Base-by-base conservation (phyloP, 1,140 invertebrate species). In the Onthophagus taurus region DNA sequence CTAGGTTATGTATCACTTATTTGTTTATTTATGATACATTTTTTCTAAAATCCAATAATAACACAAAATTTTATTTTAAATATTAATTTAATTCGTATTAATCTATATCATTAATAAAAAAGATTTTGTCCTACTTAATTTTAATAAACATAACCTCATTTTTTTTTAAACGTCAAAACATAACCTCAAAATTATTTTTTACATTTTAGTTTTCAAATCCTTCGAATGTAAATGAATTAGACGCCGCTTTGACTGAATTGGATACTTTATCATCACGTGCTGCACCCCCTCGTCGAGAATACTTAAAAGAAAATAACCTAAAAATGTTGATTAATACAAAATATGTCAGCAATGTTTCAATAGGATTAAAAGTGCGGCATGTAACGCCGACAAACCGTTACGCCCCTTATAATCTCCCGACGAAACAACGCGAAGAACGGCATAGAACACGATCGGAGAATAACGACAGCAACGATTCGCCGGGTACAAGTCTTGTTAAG, bases 371-470 rank as follows among this genome's bases (percentile, higher is more conserved):
- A 48, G 70, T 73, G 60, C 70, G 69, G 44, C 55, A 55, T 19
- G 47, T 48, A 8, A 49, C 55, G 6, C 49, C 53, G 2, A 48
- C 55, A 39, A 47, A 51, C 6, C 45, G 62, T n/a, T 58, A 55
- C 31, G 63, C 58, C 45, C 62, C 62, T 6, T 64, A 64, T 43
- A 42, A 42, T 12, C 36, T 57, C 16, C 39, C 55, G n/a, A n/a
- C n/a, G n/a, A n/a, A n/a, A n/a, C 30, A 39, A 6, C 29, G 50
- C 4, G 49, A 55, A 36, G 65, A 72, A 38, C 60, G 74, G 45
- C 69, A 70, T 48, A 61, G 72, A 58, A 76, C 74, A 44, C 71
- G 70, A 55, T 75, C 72, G 57, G 74, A 76, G 53, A 76, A 75
- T 56, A 72, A 72, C 4, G 74, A 76, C 47, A 59, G 54, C 59